A percentile compares a stretch with the other conserved stretches of the same genome.
Conservation (phyloP, 2,888 invertebrate genomes). For the Metellina segmentata region DNA sequence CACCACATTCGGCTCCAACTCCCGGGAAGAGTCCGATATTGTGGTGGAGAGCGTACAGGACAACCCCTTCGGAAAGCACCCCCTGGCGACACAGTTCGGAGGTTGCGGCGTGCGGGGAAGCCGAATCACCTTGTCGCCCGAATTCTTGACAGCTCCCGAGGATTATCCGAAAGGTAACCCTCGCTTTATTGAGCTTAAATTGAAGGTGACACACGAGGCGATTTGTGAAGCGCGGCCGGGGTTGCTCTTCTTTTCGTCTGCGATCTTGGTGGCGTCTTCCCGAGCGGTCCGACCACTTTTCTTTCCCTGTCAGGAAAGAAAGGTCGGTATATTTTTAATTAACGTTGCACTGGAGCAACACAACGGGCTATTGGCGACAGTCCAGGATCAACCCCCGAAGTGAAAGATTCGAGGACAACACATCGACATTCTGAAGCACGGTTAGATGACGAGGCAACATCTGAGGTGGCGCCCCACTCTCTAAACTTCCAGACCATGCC, state of each 20-base stretch:
- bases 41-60: slow-evolving; percentile 48
- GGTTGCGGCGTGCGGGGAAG: slow-evolving; percentile 76
- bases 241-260: background rate
- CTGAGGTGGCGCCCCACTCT: too few relatives aligned
- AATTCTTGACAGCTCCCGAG: slow-evolving; percentile 45
- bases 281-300: too few relatives aligned
- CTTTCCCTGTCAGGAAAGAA: too few relatives aligned
- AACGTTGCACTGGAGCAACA: too few relatives aligned
- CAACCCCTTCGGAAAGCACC: slow-evolving; percentile 60
- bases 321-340: too few relatives aligned
- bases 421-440: too few relatives aligned
- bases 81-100: slow-evolving; percentile 75
- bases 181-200: background rate
- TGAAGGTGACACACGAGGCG: background rate
- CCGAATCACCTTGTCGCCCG: slow-evolving; percentile 61
- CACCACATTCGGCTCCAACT: background rate
- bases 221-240: too few relatives aligned
- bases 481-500: too few relatives aligned
- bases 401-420: too few relatives aligned
- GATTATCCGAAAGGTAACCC: slow-evolving; percentile 48
- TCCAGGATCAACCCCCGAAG: too few relatives aligned
- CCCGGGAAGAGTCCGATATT: slow-evolving; percentile 61
- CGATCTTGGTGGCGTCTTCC: background rate
- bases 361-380: too few relatives aligned
- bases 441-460: too few relatives aligned